phyloP scores from a whole-genome alignment of 2,113 vertebrate genomes.

The Microcebus tavaratra region DNA sequence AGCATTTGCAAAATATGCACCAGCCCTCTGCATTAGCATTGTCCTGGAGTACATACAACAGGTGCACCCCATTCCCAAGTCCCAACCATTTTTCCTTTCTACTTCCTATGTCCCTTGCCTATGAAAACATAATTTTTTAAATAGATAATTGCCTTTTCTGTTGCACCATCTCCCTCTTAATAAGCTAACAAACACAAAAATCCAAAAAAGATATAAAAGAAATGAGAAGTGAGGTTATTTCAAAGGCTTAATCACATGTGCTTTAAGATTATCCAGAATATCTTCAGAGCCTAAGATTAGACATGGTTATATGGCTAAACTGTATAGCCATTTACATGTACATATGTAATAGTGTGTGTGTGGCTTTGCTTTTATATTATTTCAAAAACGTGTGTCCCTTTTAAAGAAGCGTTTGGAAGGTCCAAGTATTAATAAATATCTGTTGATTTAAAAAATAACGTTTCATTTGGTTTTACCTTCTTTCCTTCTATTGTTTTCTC shows the following conservation, averaged over 20 bases:
- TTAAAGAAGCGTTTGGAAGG: neutral
- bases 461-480: neutral
- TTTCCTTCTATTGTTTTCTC: neutral
- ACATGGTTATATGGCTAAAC: neutral
- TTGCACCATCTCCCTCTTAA: neutral
- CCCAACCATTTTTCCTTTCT: neutral
- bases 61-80: neutral
- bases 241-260: neutral
- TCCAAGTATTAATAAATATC: neutral
- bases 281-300: neutral
- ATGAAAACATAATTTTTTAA: neutral
- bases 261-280: neutral
- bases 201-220: neutral
- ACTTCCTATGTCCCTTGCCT: neutral
- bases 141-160: neutral
- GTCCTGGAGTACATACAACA: neutral
- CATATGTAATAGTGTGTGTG: neutral
- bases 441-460: neutral
- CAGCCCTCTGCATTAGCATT: neutral
- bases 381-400: neutral
- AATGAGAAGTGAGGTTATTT: constrained; percentile 9
- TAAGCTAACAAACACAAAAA: constrained; percentile 10
- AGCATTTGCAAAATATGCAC: neutral
- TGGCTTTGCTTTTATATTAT: constrained; percentile 23
- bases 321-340: neutral